Base-by-base conservation (phyloP, 2,888 invertebrate species). In the Cylindroiulus punctatus region DNA sequence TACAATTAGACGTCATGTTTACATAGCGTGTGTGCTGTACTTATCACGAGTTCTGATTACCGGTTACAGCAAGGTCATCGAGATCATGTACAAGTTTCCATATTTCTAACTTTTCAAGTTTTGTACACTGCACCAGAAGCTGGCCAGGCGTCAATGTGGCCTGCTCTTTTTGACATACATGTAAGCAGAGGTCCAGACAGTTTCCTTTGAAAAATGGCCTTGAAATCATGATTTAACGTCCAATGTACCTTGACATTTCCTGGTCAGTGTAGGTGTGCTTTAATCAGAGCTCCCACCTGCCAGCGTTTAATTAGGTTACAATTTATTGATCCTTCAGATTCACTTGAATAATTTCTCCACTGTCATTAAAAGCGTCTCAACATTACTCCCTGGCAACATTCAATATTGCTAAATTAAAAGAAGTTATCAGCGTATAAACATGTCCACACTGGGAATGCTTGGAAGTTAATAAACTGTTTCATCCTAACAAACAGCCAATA, bases 231-330 rank as follows among this genome's bases (percentile, higher is more conserved):
- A 10, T 44, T 44, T 44, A 44, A 44, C 5, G 44, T 44, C 12
- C 44, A 57, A 57, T 57, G n/a, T 57, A 57, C 57, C 57, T 57
- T 57, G 57, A n/a, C 22, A 57, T 57, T 22, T n/a, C 22, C 57
- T 57, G 57, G 57, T 57, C 57, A 57, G 57, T n/a, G n/a, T 19
- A 57, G 57, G n/a, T 4, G n/a, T 4, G 36, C 14, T 47, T 47
- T 47, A 47, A 47, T 47, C 14, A 47, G 3, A 14, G 17, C 14
- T 47, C 17, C 47, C 47, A 47, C 47, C 47, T 47, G 47, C 1
- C 47, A 47, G 10, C 3, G 12, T 12, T 47, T 47, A 36, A 36
- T 47, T 47, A 17, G 47, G 47, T 17, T 47, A 17, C 47, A 8
- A 12, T 8, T 12, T 8, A 14, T 44, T 44, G 14, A 44, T 44